Base-by-base conservation (phyloP, 2,888 invertebrate species). In the Amblyjoppa fuscipennis region DNA sequence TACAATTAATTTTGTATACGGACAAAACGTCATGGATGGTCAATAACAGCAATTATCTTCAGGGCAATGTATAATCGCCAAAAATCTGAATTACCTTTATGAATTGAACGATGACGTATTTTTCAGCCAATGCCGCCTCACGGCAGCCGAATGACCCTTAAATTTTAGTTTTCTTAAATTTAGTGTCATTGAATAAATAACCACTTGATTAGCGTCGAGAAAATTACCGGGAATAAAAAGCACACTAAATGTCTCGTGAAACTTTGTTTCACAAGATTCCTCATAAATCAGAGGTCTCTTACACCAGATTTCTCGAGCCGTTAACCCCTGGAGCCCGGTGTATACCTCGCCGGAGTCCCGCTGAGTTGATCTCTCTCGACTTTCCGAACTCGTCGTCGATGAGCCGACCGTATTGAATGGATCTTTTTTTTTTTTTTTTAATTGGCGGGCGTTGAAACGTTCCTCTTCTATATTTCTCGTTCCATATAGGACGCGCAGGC, bases 371-470 rank as follows among this genome's bases (percentile, higher is more conserved):
- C 38, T 76, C 66, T 76, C 76, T 38, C 38, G 51, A 64, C 34
- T 75, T 76, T 66, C 53, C 66, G 66, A 68, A 68, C 76, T 51
- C 66, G 76, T 66, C 76, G 66, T 49, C 75, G 51, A 64, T 20
- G 31, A 49, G 16, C 31, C 75, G 45, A 41, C 49, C 61, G 61
- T 64, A 75, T 66, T 38, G 76, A 76, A 64, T 66, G 45, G 75
- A 49, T 76, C 13, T 51, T 3, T 11, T 53, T 68, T 68, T 51
- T 70, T 49, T 53, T 51, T 34, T 53, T 53, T 20, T 34, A 41
- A 77, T 77, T 38, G 68, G 51, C 68, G 66, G 64, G 76, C 68
- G 34, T 68, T 53, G 53, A 68, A 68, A 28, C 77, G 53, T 51
- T 38, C 53, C 53, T 45, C 51, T 53, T 41, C 34, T 76, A 68